Percentiles rank a stretch among this genome's conserved stretches.
phyloP scores from a whole-genome alignment of 35 echinoderm and acorn worm species.

The Holothuria glaberrima region DNA sequence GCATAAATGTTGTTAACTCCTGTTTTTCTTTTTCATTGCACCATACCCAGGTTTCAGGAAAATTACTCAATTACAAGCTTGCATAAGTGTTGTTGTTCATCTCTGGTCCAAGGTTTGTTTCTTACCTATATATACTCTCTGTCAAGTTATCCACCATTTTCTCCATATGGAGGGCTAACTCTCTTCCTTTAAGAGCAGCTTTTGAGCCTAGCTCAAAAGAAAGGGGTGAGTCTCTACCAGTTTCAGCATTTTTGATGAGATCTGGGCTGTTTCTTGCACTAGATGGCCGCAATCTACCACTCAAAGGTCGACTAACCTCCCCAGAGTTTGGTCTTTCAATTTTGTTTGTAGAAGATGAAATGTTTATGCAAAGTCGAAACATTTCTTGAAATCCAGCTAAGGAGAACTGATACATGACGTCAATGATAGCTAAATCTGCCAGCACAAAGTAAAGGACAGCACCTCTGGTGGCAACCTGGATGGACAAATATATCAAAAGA shows the following conservation, averaged over 20 bases:
- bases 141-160: constrained; percentile 94
- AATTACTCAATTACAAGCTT: no score
- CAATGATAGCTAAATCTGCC: constrained; percentile 89
- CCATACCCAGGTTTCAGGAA: no score
- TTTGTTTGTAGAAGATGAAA: constrained; percentile 28
- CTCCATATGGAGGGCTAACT: constrained; percentile 75
- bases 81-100: no score
- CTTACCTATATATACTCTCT: constrained; percentile 91
- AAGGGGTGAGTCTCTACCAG: constrained; percentile 66
- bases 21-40: no score
- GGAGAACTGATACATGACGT: constrained; percentile 99
- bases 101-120: no score
- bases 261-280: constrained; percentile 92
- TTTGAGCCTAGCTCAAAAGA: background rate
- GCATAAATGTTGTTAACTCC: no score
- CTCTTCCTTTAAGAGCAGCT: constrained; percentile 63
- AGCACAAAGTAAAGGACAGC: constrained; percentile 95
- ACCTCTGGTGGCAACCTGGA: constrained; percentile 94
- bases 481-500: background rate
- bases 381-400: constrained; percentile 89
- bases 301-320: constrained; percentile 54
- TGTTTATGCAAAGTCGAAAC: constrained; percentile 82
- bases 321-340: constrained; percentile 50
- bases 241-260: constrained; percentile 37
- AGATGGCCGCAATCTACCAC: constrained; percentile 83